Evolutionary conservation across 2,113 vertebrate species (phyloP).

Genomic region (Parotia lawesii): DNA sequence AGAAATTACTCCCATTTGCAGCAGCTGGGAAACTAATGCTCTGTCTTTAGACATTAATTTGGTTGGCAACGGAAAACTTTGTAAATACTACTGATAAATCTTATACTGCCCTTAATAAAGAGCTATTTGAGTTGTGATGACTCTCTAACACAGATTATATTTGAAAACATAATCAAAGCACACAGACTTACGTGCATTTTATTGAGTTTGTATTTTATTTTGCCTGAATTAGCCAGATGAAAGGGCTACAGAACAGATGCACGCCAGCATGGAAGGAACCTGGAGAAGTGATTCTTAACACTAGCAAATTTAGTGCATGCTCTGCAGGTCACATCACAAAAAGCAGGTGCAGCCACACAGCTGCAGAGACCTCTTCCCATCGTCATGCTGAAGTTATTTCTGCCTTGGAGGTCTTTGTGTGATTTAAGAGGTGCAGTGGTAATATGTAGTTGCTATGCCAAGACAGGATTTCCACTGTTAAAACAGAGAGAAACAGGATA

Average conservation of each 20-base stretch:
- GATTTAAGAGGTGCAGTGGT: neutral
- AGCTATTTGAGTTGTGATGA: neutral
- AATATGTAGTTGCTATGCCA: neutral
- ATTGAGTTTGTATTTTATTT: neutral
- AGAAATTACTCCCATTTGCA: neutral
- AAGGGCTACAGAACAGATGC: neutral
- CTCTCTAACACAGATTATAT: neutral
- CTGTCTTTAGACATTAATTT: neutral
- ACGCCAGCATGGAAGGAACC: neutral
- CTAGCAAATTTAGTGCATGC: neutral
- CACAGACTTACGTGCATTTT: neutral
- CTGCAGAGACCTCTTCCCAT: neutral
- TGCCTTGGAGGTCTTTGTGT: neutral
- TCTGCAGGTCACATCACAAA: neutral
- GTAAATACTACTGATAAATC: conserved; percentile 7
- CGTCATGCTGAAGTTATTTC: neutral
- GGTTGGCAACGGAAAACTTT: neutral
- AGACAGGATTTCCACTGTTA: neutral
- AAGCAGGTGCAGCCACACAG: neutral
- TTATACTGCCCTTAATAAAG: neutral
- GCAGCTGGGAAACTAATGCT: neutral
- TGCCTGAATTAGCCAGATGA: neutral
- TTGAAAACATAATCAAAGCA: neutral
- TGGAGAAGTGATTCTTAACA: neutral
- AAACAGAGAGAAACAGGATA: neutral